phyloP scores from a whole-genome alignment of 2,888 invertebrate genomes.

The Digitonthophagus gazella region DNA sequence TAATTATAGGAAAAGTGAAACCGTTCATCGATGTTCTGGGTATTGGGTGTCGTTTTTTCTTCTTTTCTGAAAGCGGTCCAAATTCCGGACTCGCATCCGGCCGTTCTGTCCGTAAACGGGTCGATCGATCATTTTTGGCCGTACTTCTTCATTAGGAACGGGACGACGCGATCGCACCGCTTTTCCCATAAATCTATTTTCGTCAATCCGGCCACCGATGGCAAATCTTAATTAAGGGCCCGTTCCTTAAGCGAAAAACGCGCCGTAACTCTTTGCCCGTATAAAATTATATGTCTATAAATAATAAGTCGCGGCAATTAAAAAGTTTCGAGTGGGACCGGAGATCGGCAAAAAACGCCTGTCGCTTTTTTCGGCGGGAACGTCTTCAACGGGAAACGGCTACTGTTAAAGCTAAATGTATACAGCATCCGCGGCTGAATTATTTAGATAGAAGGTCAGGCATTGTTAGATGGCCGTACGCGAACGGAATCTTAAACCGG shows the following conservation, averaged over 20 bases:
- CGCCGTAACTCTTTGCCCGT: neutral
- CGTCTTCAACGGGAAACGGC: neutral
- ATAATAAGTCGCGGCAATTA: slow-evolving; percentile 5
- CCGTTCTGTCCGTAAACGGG: neutral
- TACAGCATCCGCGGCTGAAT: slow-evolving; percentile 2
- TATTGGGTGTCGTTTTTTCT: neutral
- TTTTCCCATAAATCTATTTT: neutral
- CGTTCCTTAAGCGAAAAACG: neutral
- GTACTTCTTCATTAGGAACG: neutral
- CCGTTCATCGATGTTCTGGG: neutral
- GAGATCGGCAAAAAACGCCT: neutral
- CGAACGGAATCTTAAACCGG: neutral
- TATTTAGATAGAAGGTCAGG: neutral
- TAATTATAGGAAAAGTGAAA: neutral
- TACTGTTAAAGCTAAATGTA: neutral
- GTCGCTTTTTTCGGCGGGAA: slow-evolving; percentile 4
- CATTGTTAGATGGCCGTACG: neutral
- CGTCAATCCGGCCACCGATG: neutral
- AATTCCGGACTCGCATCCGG: neutral
- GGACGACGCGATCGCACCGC: neutral
- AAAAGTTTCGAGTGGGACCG: neutral
- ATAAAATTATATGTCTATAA: slow-evolving; percentile 1
- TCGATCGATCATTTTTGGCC: neutral
- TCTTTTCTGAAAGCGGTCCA: neutral
- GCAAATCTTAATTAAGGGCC: neutral